Percentiles rank a stretch among this genome's conserved stretches.
Conservation (phyloP, 1,140 invertebrate genomes). For the Saxidomus purpurata region DNA sequence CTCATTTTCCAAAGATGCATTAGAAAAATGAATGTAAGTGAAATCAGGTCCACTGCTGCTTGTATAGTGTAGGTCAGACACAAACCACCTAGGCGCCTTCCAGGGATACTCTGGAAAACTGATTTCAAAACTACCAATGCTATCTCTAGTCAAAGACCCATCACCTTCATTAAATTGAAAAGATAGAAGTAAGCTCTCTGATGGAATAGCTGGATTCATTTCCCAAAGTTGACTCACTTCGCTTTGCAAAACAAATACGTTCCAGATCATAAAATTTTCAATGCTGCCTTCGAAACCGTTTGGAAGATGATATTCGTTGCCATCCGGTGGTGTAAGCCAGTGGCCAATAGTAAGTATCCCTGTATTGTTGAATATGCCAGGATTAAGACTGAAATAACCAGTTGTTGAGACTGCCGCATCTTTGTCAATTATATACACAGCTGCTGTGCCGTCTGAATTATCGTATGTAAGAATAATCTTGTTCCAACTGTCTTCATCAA, state of each 20-base stretch:
- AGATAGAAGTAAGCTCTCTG: constrained; percentile 48
- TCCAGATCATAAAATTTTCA: constrained; percentile 77
- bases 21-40: constrained; percentile 39
- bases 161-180: constrained; percentile 76
- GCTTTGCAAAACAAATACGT: constrained; percentile 62
- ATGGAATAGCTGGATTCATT: constrained; percentile 67
- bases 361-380: constrained; percentile 63
- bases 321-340: constrained; percentile 70
- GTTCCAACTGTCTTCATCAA: constrained; percentile 73
- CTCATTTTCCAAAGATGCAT: neutral
- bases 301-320: constrained; percentile 29
- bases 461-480: constrained; percentile 73
- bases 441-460: constrained; percentile 39
- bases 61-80: constrained; percentile 66
- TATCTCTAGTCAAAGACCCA: constrained; percentile 58
- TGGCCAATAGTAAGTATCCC: constrained; percentile 73
- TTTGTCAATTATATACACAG: constrained; percentile 70
- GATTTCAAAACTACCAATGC: constrained; percentile 34
- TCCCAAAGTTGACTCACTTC: constrained; percentile 67
- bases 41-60: neutral
- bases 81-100: constrained; percentile 70
- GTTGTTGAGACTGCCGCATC: constrained; percentile 60
- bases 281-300: constrained; percentile 67
- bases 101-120: constrained; percentile 69
- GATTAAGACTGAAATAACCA: constrained; percentile 16